phyloP scores from a whole-genome alignment of 2,113 vertebrate species.

The Pangasianodon hypophthalmus region DNA sequence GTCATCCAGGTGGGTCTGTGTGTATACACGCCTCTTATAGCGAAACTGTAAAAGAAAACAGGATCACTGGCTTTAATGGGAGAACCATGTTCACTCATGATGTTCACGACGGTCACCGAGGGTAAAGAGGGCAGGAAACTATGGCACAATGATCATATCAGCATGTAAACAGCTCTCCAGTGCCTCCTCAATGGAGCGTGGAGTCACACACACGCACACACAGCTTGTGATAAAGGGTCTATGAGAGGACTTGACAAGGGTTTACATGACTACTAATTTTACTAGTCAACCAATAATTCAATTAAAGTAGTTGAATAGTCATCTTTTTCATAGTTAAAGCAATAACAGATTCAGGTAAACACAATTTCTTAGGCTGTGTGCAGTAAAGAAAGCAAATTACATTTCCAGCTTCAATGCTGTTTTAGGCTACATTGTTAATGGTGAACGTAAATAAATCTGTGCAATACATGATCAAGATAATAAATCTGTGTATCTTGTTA shows the following conservation, averaged over 20 bases:
- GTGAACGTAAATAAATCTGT: background rate
- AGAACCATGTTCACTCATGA: background rate
- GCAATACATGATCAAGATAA: background rate
- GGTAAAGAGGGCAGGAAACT: background rate
- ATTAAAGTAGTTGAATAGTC: background rate
- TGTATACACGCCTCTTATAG: conserved; percentile 95
- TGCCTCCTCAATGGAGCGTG: background rate
- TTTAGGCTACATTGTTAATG: background rate
- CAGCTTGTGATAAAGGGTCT: background rate
- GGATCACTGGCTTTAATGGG: conserved; percentile 5
- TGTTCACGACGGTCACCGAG: background rate
- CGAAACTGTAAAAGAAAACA: conserved; percentile 83
- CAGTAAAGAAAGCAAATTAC: background rate
- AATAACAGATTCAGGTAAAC: background rate
- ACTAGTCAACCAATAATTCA: background rate
- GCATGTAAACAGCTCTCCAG: background rate
- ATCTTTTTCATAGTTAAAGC: background rate
- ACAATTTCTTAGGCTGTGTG: background rate
- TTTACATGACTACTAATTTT: background rate
- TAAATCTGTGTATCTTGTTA: background rate
- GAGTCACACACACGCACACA: conserved; percentile 13
- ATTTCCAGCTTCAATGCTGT: background rate
- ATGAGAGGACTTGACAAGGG: background rate
- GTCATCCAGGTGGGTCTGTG: conserved; percentile 90
- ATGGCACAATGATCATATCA: background rate